These are phyloP conservation scores for Perdita meconis DNA, from an alignment of 2,888 invertebrate species.

Conservation along the genomic window DNA sequence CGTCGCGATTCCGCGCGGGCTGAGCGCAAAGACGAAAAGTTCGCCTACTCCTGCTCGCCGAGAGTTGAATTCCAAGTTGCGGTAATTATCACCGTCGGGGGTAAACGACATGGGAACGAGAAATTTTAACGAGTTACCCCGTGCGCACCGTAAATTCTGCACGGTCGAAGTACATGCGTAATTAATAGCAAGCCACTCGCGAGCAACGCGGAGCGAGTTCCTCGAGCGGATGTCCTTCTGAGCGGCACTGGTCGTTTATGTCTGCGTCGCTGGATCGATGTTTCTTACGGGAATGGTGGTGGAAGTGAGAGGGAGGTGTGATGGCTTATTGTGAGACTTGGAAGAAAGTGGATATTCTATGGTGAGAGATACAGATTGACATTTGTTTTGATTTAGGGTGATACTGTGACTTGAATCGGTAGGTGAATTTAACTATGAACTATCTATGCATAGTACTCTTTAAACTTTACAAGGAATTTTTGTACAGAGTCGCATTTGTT, in stretches of 20 bases:
- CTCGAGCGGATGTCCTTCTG: background rate
- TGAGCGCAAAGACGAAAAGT: conserved; percentile 22
- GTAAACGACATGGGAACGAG: conserved; percentile 59
- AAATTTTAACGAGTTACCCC: conserved; percentile 62
- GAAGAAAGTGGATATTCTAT: no score
- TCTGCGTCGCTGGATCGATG: no score
- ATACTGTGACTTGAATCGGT: no score
- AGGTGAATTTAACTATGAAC: no score
- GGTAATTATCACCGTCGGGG: conserved; percentile 52
- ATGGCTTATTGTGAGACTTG: no score
- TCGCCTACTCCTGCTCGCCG: conserved; percentile 17
- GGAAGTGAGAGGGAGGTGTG: no score
- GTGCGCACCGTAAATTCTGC: conserved; percentile 39
- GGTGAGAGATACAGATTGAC: no score
- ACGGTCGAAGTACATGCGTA: conserved; percentile 40
- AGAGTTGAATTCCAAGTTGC: conserved; percentile 36
- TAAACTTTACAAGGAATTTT: no score
- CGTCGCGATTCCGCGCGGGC: background rate
- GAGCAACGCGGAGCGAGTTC: background rate
- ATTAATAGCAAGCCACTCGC: conserved; percentile 46
- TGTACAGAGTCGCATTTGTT: no score
- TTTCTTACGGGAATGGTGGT: no score
- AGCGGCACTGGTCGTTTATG: background rate
- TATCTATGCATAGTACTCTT: no score
- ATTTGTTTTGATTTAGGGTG: no score